Evolutionary conservation across 2,797 vertebrate species (phyloP).

Genomic region (Myotis daubentonii): DNA sequence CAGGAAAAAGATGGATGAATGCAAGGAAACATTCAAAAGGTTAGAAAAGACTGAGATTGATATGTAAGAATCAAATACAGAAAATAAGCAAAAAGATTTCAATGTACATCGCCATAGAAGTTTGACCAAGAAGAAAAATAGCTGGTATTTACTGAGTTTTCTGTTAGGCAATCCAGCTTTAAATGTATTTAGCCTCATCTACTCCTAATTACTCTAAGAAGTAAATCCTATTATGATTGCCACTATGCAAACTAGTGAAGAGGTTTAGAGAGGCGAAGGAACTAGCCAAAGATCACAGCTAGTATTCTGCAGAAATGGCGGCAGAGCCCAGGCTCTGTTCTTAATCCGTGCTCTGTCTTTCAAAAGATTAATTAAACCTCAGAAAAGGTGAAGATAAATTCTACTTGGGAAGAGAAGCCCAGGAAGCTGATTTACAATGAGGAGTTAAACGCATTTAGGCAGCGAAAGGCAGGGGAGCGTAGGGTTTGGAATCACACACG

Average conservation of each 20-base stretch:
- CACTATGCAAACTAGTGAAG: neutral
- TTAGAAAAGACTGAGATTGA: neutral
- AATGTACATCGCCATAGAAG: neutral
- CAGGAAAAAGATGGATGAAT: conserved; percentile 27
- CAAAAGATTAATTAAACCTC: conserved; percentile 5
- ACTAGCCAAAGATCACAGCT: neutral
- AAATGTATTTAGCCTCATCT: conserved; percentile 43
- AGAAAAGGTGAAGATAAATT: conserved; percentile 34
- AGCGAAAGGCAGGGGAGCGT: neutral
- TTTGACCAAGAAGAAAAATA: neutral
- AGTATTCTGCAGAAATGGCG: neutral
- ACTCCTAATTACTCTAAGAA: conserved; percentile 19
- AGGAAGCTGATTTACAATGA: conserved; percentile 20
- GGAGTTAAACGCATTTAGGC: conserved; percentile 24
- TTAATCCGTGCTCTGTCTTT: neutral
- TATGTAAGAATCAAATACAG: conserved; percentile 11
- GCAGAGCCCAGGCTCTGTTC: neutral
- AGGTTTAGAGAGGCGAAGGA: neutral
- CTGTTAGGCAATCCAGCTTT: conserved; percentile 22
- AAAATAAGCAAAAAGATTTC: conserved; percentile 17
- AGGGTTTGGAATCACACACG: conserved; percentile 27
- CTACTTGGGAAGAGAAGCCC: conserved; percentile 12
- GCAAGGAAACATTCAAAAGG: conserved; percentile 7
- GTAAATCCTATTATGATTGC: neutral
- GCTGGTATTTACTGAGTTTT: conserved; percentile 45